Base-by-base conservation (phyloP, 2,797 vertebrate species). In the Mallotus villosus region DNA sequence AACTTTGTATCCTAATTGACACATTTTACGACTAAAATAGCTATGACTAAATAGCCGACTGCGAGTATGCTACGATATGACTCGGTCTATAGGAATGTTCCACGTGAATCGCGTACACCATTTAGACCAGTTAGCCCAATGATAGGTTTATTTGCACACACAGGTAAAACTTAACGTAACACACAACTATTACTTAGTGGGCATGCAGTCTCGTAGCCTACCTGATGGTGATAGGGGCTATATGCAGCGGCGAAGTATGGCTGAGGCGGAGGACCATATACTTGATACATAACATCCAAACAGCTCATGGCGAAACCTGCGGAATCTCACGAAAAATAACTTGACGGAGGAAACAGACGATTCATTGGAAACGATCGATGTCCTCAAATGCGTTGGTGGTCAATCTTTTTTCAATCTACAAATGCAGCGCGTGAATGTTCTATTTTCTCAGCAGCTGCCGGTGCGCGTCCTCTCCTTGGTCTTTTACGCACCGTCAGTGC, bases 201-300 rank as follows among this genome's bases (percentile, higher is more conserved):
- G 11, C 41, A 2, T 34, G 49, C 49, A 51, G 49, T 55, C 19
- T 22, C 21, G 41, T 21, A 55, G 59, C 89, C 0, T 96, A 99
- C 97, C 97, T 98, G 97, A 80, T 94, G 93, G 78, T 94, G 96
- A 75, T 97, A 97, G 37, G 97, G 94, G 74, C 93, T 93, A 89
- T 96, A 98, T 73, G 97, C 93, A 74, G 95, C 89, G 81, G 95
- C 90, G 83, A 99, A 97, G 84, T 97, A 98, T 66, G 95, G 93
- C 89, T 99, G 97, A 71, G 95, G 92, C 78, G 94, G 93, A 76
- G 94, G 92, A 89, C 95, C 95, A 78, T 98, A 98, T 78, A 97
- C 97, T 91, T 96, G 96, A 93, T 98, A 98, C 96, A 98, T 96
- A 89, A 98, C 97, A 97, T 98, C 97, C 95, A 99, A 81, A 92